Evolutionary conservation across 2,797 vertebrate genomes (phyloP).

Genomic region (Scomberomorus guttatus): DNA sequence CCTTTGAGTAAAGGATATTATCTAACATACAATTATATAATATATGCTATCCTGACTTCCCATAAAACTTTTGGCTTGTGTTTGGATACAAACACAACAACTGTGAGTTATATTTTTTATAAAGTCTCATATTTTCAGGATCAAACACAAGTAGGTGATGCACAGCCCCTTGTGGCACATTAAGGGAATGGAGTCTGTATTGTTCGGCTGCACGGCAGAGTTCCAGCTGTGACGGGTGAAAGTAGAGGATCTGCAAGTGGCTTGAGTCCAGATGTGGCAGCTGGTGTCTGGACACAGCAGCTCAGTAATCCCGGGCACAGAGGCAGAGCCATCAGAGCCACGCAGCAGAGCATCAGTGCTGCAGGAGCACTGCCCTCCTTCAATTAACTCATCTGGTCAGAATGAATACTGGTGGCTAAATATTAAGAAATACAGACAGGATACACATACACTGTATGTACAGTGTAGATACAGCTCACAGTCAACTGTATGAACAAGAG

Average conservation of each 20-base stretch:
- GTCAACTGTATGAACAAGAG: background rate
- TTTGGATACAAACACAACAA: background rate
- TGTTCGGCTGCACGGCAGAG: constrained; percentile 30
- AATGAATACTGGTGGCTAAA: background rate
- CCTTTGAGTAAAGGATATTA: constrained; percentile 28
- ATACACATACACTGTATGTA: background rate
- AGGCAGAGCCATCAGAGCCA: constrained; percentile 36
- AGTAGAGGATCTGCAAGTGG: constrained; percentile 66
- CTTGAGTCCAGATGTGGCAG: constrained; percentile 75
- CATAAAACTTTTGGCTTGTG: background rate
- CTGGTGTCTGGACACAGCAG: constrained; percentile 75
- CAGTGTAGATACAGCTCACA: background rate
- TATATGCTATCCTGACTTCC: background rate
- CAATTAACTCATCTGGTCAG: background rate
- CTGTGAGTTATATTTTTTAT: background rate
- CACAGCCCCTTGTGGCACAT: constrained; percentile 4
- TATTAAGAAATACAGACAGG: background rate
- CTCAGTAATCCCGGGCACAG: constrained; percentile 67
- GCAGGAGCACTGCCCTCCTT: constrained; percentile 8
- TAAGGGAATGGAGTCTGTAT: constrained; percentile 50
- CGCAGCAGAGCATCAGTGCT: constrained; percentile 25
- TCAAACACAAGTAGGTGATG: background rate
- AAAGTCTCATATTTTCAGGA: background rate
- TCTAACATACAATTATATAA: constrained; percentile 20
- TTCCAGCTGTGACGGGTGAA: constrained; percentile 68